These are phyloP conservation scores for Cyrtodaria siliqua DNA, from an alignment of 2,888 invertebrate genomes.

Conservation along the genomic window DNA sequence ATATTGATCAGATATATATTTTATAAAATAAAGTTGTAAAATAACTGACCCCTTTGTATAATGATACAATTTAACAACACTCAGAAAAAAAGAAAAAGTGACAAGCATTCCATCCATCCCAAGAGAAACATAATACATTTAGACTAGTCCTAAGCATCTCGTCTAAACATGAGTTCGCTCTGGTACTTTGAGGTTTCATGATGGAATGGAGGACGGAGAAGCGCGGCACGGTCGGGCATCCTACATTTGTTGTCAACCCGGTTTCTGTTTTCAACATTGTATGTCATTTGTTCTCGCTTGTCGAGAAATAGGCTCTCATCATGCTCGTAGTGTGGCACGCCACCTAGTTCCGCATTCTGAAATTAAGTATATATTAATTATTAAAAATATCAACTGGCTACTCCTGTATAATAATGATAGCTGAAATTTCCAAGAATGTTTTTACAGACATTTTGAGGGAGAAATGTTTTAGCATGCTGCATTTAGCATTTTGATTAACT, in stretches of 20 bases:
- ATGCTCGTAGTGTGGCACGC: constrained; percentile 84
- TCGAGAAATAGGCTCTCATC: constrained; percentile 85
- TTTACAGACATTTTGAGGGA: too few relatives aligned
- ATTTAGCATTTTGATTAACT: too few relatives aligned
- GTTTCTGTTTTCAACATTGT: constrained; percentile 83
- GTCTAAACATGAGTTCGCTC: constrained; percentile 82
- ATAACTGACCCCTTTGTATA: too few relatives aligned
- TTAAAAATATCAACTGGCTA: too few relatives aligned
- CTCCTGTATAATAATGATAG: too few relatives aligned
- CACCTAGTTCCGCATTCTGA: constrained; percentile 84
- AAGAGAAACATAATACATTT: not conserved
- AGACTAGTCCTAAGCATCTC: constrained; percentile 59
- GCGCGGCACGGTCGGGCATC: constrained; percentile 76
- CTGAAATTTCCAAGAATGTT: too few relatives aligned
- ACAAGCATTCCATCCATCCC: not conserved
- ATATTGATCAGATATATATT: too few relatives aligned
- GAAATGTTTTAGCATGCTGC: too few relatives aligned
- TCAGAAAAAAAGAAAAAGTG: constrained; percentile 2
- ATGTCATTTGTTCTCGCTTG: constrained; percentile 85
- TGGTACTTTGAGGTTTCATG: constrained; percentile 82
- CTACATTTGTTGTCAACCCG: constrained; percentile 82
- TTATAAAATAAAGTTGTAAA: too few relatives aligned
- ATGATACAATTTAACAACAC: too few relatives aligned
- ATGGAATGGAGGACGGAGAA: constrained; percentile 82
- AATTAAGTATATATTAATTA: too few relatives aligned